These are phyloP conservation scores for Takifugu rubripes DNA, from an alignment of 2,797 vertebrate genomes.

Conservation along the genomic window DNA sequence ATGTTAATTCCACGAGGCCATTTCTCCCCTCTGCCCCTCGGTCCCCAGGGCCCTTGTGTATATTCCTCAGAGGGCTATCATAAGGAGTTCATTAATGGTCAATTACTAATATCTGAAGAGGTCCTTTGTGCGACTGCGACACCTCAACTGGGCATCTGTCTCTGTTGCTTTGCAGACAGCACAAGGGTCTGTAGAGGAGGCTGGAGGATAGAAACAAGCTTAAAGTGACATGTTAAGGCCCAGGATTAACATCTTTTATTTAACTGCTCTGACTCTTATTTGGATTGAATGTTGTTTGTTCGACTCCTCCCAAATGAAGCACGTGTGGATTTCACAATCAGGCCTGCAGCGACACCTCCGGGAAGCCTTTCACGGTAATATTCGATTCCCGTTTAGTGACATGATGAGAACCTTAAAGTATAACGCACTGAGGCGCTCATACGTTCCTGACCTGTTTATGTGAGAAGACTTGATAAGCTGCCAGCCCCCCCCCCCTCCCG, in stretches of 20 bases:
- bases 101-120: constrained; percentile 92
- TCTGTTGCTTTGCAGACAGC: constrained; percentile 41
- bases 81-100: constrained; percentile 93
- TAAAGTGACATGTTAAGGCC: constrained; percentile 7
- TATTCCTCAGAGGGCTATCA: constrained; percentile 80
- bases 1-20: constrained; percentile 74
- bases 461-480: constrained; percentile 76
- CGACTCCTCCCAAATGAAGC: constrained; percentile 47
- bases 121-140: constrained; percentile 73
- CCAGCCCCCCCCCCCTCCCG: constrained; percentile 57
- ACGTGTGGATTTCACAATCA: constrained; percentile 39
- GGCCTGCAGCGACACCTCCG: constrained; percentile 49
- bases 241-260: constrained; percentile 41
- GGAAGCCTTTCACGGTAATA: constrained; percentile 54
- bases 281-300: constrained; percentile 58
- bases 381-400: constrained; percentile 68
- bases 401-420: constrained; percentile 74
- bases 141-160: constrained; percentile 74
- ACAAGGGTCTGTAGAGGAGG: no score
- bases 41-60: constrained; percentile 68
- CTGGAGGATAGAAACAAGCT: background rate
- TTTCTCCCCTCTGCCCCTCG: constrained; percentile 47
- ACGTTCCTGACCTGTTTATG: constrained; percentile 77
- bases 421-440: constrained; percentile 71
- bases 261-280: constrained; percentile 51